Evolutionary conservation across 2,113 vertebrate species (phyloP), one percentile per base, ranked within the genome.

Genomic region (Euleptes europaea): DNA sequence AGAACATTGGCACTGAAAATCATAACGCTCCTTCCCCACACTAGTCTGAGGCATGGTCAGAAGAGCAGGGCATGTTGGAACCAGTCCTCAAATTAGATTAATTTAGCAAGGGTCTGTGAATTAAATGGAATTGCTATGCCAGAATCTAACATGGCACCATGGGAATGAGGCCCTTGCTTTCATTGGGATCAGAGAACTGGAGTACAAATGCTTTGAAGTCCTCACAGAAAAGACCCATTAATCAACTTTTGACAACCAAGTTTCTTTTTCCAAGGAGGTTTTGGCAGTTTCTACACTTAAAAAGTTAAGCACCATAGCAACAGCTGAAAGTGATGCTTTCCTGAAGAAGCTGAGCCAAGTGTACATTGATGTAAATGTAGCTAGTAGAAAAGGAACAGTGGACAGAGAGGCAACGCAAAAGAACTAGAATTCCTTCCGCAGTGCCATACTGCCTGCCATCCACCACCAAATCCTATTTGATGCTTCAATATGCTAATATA

Each of bases 41-140:
- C 84, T 82, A 70, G 80, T 26, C 60, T 65, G 57, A 88, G 90
- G 49, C 90, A 84, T 51, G n/a, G 38, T 85, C 11, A 28, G 63
- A 21, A 85, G 2, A 76, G 74, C 71, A 82, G 23, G 8, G 19
- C 57, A 31, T 84, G 47, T 91, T 80, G 70, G 87, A 91, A 23
- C 28, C 78, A 84, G 80, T 57, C 60, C 33, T 72, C 74, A 0
- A 75, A 0, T 86, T 86, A 66, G 57, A 6, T 84, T 40, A 42
- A 38, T 84, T 87, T 88, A 78, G 75, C 73, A 78, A 83, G 35
- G 82, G 82, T 76, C 47, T 5, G 44, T 85, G 76, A 85, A 85
- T 79, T 79, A 85, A 85, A 63, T 63, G 23, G 77, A 33, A 19
- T 12, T 31, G 77, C 82, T 75, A 60, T 2, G 75, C 65, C 69